Conservation (phyloP, 1,140 invertebrate genomes). For the Lamellibrachia luymesi region DNA sequence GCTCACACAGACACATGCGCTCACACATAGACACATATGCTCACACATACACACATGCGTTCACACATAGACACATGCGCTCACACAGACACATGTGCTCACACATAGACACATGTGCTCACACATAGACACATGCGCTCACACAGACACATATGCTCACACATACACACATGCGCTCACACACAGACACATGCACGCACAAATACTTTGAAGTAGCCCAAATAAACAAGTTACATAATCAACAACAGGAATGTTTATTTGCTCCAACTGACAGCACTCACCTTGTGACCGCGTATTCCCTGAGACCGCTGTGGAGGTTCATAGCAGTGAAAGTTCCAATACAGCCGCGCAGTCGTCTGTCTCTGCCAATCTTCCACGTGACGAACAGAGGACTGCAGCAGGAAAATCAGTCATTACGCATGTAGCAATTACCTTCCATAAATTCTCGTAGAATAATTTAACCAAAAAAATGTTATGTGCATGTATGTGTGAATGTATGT, state of each 20-base stretch:
- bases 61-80: too few relatives aligned
- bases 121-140: not conserved
- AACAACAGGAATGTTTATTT: not conserved
- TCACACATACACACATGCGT: not conserved
- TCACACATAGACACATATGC: not conserved
- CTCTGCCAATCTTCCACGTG: conserved; percentile 96
- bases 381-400: conserved; percentile 93
- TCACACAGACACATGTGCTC: too few relatives aligned
- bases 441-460: too few relatives aligned
- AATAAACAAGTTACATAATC: not conserved
- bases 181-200: not conserved
- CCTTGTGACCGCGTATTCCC: conserved; percentile 94
- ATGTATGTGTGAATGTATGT: too few relatives aligned
- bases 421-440: not conserved
- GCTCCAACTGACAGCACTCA: conserved; percentile 40
- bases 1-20: too few relatives aligned
- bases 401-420: conserved; percentile 26
- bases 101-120: not conserved
- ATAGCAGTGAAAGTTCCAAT: conserved; percentile 70
- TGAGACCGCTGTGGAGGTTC: conserved; percentile 86
- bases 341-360: conserved; percentile 65
- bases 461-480: too few relatives aligned
- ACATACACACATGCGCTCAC: too few relatives aligned
- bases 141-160: too few relatives aligned
- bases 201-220: conserved; percentile 7